Evolutionary conservation across 2,888 invertebrate genomes (phyloP).

Genomic region (Zele albiditarsus): DNA sequence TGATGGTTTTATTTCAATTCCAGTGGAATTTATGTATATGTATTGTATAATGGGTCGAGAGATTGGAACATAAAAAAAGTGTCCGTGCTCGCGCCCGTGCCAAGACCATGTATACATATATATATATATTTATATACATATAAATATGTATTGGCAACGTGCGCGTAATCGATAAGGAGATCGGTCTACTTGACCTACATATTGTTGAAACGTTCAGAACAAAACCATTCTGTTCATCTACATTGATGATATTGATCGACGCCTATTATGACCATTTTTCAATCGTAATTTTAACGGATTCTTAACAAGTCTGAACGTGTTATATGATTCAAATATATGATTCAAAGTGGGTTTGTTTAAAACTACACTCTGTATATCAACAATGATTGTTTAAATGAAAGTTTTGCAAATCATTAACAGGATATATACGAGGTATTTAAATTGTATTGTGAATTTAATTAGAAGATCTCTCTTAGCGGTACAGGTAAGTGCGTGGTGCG

Average conservation of each 20-base stretch:
- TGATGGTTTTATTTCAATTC: slow-evolving; percentile 13
- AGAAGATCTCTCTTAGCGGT: slow-evolving; percentile 21
- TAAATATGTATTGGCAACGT: neutral
- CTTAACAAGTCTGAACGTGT: too few species aligned
- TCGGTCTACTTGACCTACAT: slow-evolving; percentile 22
- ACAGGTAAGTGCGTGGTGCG: neutral
- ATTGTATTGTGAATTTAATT: slow-evolving; percentile 22
- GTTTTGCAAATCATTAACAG: slow-evolving; percentile 35
- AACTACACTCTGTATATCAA: neutral
- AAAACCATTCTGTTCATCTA: neutral
- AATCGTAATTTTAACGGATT: too few species aligned
- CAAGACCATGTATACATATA: neutral
- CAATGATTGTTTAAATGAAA: neutral
- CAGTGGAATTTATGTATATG: neutral
- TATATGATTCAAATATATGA: too few species aligned
- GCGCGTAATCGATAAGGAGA: slow-evolving; percentile 26
- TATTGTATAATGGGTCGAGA: neutral
- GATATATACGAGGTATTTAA: neutral
- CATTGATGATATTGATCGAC: neutral
- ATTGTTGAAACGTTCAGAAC: neutral
- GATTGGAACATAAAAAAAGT: slow-evolving; percentile 22
- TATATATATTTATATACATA: neutral
- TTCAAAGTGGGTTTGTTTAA: too few species aligned
- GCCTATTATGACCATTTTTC: neutral
- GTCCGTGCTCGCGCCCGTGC: neutral